Base-by-base conservation (phyloP, 2,888 invertebrate species). In the Drosophila ustulata region DNA sequence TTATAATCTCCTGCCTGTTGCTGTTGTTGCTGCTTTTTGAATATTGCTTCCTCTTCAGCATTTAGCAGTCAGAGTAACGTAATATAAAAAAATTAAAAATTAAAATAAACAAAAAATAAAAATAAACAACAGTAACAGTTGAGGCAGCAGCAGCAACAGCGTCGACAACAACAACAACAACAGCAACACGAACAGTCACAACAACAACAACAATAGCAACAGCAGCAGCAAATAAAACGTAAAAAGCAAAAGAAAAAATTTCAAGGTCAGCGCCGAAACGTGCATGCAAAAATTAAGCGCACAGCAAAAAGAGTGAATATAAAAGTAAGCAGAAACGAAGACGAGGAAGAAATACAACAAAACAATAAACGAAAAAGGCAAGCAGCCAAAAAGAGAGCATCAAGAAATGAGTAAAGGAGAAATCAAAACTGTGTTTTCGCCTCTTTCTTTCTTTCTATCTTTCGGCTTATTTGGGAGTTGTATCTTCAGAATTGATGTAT, bases 241-340 rank as follows among this genome's bases (percentile, higher is more conserved):
- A 75, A 89, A 89, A 87, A 67, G 71, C 69, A 74, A 88, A 88
- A 78, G 74, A 80, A 83, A 85, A 88, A 88, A 80, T 73, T 89
- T 86, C 86, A 86, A 86, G 86, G 86, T 86, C 89, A 89, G 76
- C 73, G 78, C 88, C 86, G 73, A 86, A 86, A 86, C 89, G 86
- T 86, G 86, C 86, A 86, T 86, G 89, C 86, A 86, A 86, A 86
- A 86, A 85, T 85, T 87, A 85, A 85, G 88, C 85, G 74, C 71
- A 75, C 66, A 75, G 66, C 18, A 64, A 76, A 75, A 74, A 82
- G 71, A 73, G 74, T 71, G 69, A 70, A 71, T 72, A 71, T 75
- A 73, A 71, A 89, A 78, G 70, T 71, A 71, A 86, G 71, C 75
- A 69, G 62, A 80, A 64, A 63, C 39, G n/a, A 71, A 66, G 64